Base-by-base conservation (phyloP, 2,113 vertebrate species). In the Laticauda laticaudata region DNA sequence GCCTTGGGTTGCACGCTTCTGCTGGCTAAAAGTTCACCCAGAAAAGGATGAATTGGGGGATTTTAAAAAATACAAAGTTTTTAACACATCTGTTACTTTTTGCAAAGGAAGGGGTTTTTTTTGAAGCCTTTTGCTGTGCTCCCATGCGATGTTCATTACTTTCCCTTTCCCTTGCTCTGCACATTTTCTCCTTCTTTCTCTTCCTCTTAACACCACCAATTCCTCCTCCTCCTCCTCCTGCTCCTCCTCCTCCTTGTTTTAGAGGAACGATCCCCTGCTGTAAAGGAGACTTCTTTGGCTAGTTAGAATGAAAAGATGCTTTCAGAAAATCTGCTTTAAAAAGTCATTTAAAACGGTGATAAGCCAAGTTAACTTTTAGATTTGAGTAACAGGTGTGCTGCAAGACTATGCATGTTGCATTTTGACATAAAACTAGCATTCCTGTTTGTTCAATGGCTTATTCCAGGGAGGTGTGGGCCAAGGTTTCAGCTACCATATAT, bases 31-130 rank as follows among this genome's bases (percentile, higher is more conserved):
- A 97, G 98, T 97, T 98, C 97, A 95, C n/a, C 95, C 95, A 96
- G 96, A 97, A 97, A 96, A 93, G 54, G 96, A 29, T 98, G 98
- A 99, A 99, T 98, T 95, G 97, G 97, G 93, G 94, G 94, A 94
- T 95, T 96, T 96, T 96, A 97, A 97, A 97, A 97, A 97, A 96
- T 96, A 97, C 98, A 97, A 98, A 98, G 97, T 99, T 59, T 90
- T 99, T 99, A 98, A 99, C 99, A 99, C 99, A 99, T 99, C 99
- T 99, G 99, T 99, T 99, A 98, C 96, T 97, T 94, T 2, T 92
- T 95, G 7, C 93, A 95, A 95, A 94, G 94, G 43, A 48, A 18
- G 8, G 18, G 29, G 1, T 18, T 57, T 57, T 64, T 64, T 81
- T 95, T 94, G 93, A 95, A 14, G 92, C 55, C 10, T 92, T 93